A percentile compares a stretch with the other conserved stretches of the same genome.
Evolutionary conservation across 2,797 vertebrate genomes (phyloP).

Genomic region (Anas acuta): DNA sequence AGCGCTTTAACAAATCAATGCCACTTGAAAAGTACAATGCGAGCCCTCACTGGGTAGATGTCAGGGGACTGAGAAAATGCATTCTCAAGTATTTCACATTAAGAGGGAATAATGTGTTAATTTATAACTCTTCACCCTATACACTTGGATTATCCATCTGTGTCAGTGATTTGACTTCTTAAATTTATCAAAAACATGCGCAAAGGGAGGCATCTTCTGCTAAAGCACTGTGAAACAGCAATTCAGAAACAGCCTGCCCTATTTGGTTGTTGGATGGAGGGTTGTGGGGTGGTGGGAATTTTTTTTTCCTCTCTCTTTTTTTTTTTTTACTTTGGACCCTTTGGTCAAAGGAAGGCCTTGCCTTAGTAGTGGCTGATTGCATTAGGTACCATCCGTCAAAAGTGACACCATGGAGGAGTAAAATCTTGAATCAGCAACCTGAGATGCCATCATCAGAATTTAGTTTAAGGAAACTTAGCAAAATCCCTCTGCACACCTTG

Average conservation of each 20-base stretch:
- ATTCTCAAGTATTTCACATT: constrained; percentile 92
- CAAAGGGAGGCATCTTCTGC: constrained; percentile 77
- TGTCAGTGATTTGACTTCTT: constrained; percentile 90
- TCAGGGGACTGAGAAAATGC: constrained; percentile 87
- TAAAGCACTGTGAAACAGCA: constrained; percentile 67
- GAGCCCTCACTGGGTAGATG: constrained; percentile 91
- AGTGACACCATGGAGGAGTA: constrained; percentile 81
- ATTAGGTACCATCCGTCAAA: constrained; percentile 90
- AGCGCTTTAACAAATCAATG: constrained; percentile 99
- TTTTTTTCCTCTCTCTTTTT: not conserved
- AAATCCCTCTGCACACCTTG: constrained; percentile 71
- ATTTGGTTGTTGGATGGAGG: not conserved
- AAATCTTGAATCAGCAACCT: constrained; percentile 84
- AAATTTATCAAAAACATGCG: constrained; percentile 92
- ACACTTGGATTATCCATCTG: constrained; percentile 95
- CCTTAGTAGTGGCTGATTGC: constrained; percentile 78
- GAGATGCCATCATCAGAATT: constrained; percentile 81
- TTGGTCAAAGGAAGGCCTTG: constrained; percentile 66
- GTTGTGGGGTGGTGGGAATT: not conserved
- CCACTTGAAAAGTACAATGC: constrained; percentile 96
- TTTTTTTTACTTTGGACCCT: constrained; percentile 20
- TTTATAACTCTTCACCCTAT: constrained; percentile 95
- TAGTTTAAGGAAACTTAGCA: constrained; percentile 80
- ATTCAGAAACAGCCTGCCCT: constrained; percentile 64
- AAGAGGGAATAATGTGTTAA: constrained; percentile 98